Evolutionary conservation across 2,888 invertebrate species (phyloP), one percentile per base, ranked within the genome.

Genomic region (Drosophila silvestris): DNA sequence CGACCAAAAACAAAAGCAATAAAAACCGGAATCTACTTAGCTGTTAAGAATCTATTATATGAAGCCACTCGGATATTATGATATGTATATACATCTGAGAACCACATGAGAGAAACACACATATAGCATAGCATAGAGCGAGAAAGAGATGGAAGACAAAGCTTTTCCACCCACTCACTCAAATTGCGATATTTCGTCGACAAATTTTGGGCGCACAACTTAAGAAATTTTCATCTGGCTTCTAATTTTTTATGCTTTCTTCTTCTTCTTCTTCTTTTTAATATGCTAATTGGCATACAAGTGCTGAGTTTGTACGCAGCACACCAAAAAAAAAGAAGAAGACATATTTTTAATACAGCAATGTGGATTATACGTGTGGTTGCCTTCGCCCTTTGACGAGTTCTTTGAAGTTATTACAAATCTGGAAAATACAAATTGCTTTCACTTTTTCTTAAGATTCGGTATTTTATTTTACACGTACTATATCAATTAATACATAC

Each of bases 11-110:
- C 81, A 79, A 79, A 77, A 73, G 79, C 81, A 81, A 79, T 81
- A 73, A 81, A 81, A 79, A 53, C 81, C 81, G 65, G 77, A 81
- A 79, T 77, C 81, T 77, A 79, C 79, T 79, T 79, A 77, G 73
- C 77, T 79, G 77, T 79, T 81, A 77, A 81, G 79, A 79, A 79
- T 79, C 79, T 81, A 81, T 79, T 79, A 81, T 78, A 77, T 51
- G 77, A 59, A 81, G 77, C 70, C 54, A 80, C 76, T 67, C 63
- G 50, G 41, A 67, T 64, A 75, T 66, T 66, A 79, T 54, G 65
- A 77, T 65, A 74, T 61, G 53, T 41, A 69, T 16, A 74, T 16
- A 26, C 10, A 59, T 28, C 37, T 26, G 10, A 57, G 51, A 52
- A 9, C 50, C 28, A 35, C 32, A 53, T 3, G 53, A 41, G 50